Evolutionary conservation across 2,888 invertebrate species (phyloP), one percentile per base, ranked within the genome.

Genomic region (Heteromyza rotundicornis): DNA sequence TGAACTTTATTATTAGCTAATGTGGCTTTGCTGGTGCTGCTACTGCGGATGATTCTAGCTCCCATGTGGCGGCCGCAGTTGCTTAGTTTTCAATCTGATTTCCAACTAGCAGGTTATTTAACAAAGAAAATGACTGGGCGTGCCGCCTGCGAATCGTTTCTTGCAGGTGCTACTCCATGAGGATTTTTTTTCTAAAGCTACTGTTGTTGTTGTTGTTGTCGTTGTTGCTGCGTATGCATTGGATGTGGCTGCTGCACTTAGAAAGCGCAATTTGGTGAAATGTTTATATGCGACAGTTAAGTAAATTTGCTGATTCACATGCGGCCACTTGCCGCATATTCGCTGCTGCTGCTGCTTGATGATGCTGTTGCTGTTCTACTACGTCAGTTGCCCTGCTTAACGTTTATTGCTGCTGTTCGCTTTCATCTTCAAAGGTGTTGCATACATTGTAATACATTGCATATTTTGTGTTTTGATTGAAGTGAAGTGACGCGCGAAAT

Each of bases 121-220:
- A 47, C 60, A 49, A 56, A 59, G 62, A 62, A 68, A 68, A 69
- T 65, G 59, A 64, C 58, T 66, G 65, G 67, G 69, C 66, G 69
- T 68, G 66, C 54, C 63, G 60, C 55, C 56, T 57, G 61, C 22
- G 60, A 60, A n/a, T 24, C 16, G n/a, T 24, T 24, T 50, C 22
- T 20, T 17, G 50, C 62, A 62, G 50, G 58, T 61, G 56, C 22
- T 40, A 22, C 55, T 27, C 24, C 16, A 40, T 3, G 3, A n/a
- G 40, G 10, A 40, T 40, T 40, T 40, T 40, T 32, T 32, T 5
- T 32, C 12, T 32, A 12, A 8, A 8, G 40, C 40, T 40, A 2
- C 40, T 40, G 14, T n/a, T 47, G 47, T 19, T 47, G 47, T 19
- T 47, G 47, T 20, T 47, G 19, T 47, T 47, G 20, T 8, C 5